Percentiles rank a stretch among this genome's conserved stretches.
Conservation (phyloP, 2,888 invertebrate genomes). For the Zaprionus lineosus region DNA sequence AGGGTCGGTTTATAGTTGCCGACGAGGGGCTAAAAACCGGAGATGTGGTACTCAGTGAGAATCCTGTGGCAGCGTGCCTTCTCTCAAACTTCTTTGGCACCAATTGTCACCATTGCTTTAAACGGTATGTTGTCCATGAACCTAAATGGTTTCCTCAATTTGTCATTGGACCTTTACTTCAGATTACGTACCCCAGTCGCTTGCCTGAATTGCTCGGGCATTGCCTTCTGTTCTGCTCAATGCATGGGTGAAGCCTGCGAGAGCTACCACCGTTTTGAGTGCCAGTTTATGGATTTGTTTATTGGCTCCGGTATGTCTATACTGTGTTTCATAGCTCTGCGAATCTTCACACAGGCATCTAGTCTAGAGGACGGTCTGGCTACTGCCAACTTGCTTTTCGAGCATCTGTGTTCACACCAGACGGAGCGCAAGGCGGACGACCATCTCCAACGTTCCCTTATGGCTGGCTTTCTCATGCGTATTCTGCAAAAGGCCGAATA, state of each 20-base stretch:
- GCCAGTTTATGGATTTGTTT: slow-evolving; percentile 88
- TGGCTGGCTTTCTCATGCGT: slow-evolving; percentile 89
- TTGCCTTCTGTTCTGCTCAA: slow-evolving; percentile 88
- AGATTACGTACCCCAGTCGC: slow-evolving; percentile 87
- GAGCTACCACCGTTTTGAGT: slow-evolving; percentile 90
- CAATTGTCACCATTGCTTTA: slow-evolving; percentile 91
- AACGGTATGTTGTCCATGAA: slow-evolving; percentile 84
- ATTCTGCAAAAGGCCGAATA: slow-evolving; percentile 88
- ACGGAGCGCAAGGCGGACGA: slow-evolving; percentile 86
- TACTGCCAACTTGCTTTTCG: slow-evolving; percentile 84
- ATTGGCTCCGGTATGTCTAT: slow-evolving; percentile 93
- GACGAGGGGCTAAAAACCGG: slow-evolving; percentile 85
- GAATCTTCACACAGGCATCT: slow-evolving; percentile 89
- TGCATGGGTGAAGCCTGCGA: slow-evolving; percentile 87
- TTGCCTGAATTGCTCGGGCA: slow-evolving; percentile 89
- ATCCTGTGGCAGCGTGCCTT: slow-evolving; percentile 89
- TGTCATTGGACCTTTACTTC: neutral
- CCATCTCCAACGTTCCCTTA: slow-evolving; percentile 89
- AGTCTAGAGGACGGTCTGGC: slow-evolving; percentile 79
- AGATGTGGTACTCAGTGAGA: slow-evolving; percentile 88
- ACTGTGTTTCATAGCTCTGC: slow-evolving; percentile 88
- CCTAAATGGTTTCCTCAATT: neutral
- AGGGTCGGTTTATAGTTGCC: slow-evolving; percentile 89
- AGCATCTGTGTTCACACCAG: slow-evolving; percentile 87
- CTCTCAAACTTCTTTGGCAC: slow-evolving; percentile 89